Percentiles rank a stretch among this genome's conserved stretches.
Evolutionary conservation across 64 coral and sea anemone genomes (phyloP).

Genomic region (Orbicella faveolata): DNA sequence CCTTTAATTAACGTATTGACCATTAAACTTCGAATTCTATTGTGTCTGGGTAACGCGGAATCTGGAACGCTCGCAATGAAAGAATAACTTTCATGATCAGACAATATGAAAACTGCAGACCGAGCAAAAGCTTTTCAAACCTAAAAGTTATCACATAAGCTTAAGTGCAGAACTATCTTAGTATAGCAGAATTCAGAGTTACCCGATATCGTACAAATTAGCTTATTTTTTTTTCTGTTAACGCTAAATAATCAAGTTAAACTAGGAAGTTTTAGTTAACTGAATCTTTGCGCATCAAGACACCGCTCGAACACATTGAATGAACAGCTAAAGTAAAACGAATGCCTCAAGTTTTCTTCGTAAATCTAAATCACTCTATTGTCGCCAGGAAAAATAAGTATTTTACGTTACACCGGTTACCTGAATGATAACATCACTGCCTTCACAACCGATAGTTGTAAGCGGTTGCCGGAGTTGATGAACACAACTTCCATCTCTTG

Average conservation of each 20-base stretch:
- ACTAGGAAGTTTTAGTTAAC: background rate
- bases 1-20: background rate
- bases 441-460: conserved; percentile 62
- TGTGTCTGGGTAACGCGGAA: background rate
- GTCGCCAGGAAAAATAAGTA: background rate
- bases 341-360: too few relatives aligned
- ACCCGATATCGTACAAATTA: background rate
- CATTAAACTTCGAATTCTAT: too few relatives aligned
- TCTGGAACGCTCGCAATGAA: background rate
- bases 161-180: background rate
- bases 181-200: background rate
- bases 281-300: too few relatives aligned
- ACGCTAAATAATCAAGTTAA: background rate
- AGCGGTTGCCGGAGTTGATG: conserved; percentile 52
- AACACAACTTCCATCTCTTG: conserved; percentile 56
- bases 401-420: background rate
- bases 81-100: background rate
- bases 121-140: background rate
- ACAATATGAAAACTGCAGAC: background rate
- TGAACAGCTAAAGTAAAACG: too few relatives aligned
- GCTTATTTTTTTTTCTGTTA: background rate
- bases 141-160: background rate
- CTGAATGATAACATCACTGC: conserved; percentile 53
- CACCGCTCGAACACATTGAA: too few relatives aligned
- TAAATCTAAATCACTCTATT: too few relatives aligned